Evolutionary conservation across 2,797 vertebrate genomes (phyloP).

Genomic region (Onychomys leucogaster): DNA sequence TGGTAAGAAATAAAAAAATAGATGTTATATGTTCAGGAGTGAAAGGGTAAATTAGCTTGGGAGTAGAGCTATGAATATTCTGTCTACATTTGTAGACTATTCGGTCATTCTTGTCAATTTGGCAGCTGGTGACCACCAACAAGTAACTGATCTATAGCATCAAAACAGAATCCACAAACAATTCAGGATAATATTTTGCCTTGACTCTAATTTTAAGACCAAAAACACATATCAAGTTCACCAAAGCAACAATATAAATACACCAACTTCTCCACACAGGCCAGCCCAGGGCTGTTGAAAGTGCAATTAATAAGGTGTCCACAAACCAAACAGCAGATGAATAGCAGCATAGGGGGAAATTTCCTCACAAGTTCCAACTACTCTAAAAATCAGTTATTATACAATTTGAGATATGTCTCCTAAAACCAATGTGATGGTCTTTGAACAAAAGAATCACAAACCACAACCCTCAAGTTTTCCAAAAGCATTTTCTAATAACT

Average conservation of each 20-base stretch:
- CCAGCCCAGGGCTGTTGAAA: constrained; percentile 73
- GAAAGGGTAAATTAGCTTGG: constrained; percentile 13
- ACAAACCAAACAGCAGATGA: constrained; percentile 61
- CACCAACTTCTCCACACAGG: constrained; percentile 68
- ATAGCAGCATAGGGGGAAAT: constrained; percentile 47
- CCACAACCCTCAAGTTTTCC: constrained; percentile 63
- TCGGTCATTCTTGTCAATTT: constrained; percentile 55
- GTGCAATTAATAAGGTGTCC: constrained; percentile 51
- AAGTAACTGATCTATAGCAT: constrained; percentile 62
- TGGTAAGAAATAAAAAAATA: constrained; percentile 67
- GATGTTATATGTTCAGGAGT: constrained; percentile 63
- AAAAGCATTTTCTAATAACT: constrained; percentile 58
- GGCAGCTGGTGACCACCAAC: constrained; percentile 59
- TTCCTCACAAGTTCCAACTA: constrained; percentile 40
- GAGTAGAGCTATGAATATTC: constrained; percentile 64
- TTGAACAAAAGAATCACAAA: constrained; percentile 69
- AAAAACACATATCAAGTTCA: constrained; percentile 38
- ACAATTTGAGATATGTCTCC: constrained; percentile 53
- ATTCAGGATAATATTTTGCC: constrained; percentile 58
- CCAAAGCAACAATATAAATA: constrained; percentile 66
- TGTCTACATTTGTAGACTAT: constrained; percentile 39
- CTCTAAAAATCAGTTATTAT: constrained; percentile 64
- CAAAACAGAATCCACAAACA: constrained; percentile 74
- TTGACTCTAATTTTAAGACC: constrained; percentile 55
- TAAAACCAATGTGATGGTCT: constrained; percentile 48